phyloP scores from a whole-genome alignment of 2,888 invertebrate genomes.

The Megamerina dolium region DNA sequence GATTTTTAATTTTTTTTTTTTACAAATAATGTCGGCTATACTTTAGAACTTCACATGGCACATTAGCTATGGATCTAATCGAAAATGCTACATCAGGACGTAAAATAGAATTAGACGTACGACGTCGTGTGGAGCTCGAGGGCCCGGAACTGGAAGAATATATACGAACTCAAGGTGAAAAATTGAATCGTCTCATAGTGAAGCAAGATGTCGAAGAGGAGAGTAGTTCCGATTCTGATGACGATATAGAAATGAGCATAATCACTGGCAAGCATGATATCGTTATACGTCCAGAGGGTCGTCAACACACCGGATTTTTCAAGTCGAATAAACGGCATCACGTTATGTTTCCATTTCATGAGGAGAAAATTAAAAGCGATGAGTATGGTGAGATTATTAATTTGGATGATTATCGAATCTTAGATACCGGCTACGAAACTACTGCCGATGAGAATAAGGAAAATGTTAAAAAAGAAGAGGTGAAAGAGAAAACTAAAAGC shows the following conservation, averaged over 20 bases:
- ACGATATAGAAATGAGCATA: conserved; percentile 77
- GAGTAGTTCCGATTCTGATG: conserved; percentile 74
- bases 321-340: conserved; percentile 86
- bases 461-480: conserved; percentile 39
- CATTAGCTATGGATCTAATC: conserved; percentile 70
- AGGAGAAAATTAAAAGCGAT: conserved; percentile 85
- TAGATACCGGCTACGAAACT: conserved; percentile 56
- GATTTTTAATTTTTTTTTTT: conserved; percentile 4
- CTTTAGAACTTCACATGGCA: conserved; percentile 70
- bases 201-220: conserved; percentile 58
- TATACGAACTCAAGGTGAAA: conserved; percentile 60
- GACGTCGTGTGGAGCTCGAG: conserved; percentile 66
- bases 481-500: conserved; percentile 24
- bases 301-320: conserved; percentile 69
- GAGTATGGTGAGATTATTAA: conserved; percentile 96
- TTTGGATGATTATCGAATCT: conserved; percentile 84
- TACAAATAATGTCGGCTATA: too few species aligned
- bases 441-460: conserved; percentile 40
- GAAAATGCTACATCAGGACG: conserved; percentile 68
- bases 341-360: conserved; percentile 93
- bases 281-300: conserved; percentile 70
- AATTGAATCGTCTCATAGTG: conserved; percentile 42
- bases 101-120: conserved; percentile 64
- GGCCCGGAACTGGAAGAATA: conserved; percentile 74
- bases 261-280: conserved; percentile 85